phyloP scores from a whole-genome alignment of 1,140 invertebrate genomes.

The Pseudobourletiella spinata region DNA sequence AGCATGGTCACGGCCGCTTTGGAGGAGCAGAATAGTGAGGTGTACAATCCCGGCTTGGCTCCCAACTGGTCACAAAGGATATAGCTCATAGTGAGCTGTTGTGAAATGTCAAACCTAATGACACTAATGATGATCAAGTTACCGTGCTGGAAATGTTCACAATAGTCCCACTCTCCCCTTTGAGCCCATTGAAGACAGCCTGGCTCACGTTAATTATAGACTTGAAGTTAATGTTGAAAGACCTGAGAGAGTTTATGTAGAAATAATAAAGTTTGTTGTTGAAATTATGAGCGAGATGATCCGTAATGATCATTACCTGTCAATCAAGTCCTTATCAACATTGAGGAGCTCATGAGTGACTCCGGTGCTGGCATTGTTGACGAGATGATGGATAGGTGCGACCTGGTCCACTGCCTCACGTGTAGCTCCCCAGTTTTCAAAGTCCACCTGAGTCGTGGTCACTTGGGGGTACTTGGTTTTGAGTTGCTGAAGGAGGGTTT shows the following conservation, averaged over 20 bases:
- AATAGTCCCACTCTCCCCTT: slow-evolving; percentile 1
- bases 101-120: too few relatives aligned
- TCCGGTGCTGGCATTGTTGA: slow-evolving; percentile 70
- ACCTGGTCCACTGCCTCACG: slow-evolving; percentile 44
- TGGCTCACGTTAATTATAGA: slow-evolving; percentile 8
- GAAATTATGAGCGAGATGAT: too few relatives aligned
- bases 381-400: slow-evolving; percentile 59
- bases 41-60: background rate
- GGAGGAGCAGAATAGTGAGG: slow-evolving; percentile 7
- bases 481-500: background rate
- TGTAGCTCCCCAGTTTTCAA: slow-evolving; percentile 20
- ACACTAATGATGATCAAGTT: too few relatives aligned
- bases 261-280: too few relatives aligned
- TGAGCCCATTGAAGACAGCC: slow-evolving; percentile 3
- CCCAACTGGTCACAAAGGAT: too few relatives aligned
- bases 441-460: background rate
- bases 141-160: slow-evolving; percentile 5
- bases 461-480: background rate
- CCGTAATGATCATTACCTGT: too few relatives aligned
- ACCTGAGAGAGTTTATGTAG: background rate
- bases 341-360: slow-evolving; percentile 54
- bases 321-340: slow-evolving; percentile 55
- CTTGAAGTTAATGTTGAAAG: slow-evolving; percentile 15
- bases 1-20: slow-evolving; percentile 41
- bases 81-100: too few relatives aligned